Conservation (phyloP, 2,888 invertebrate genomes). For the Podabrus alpinus region DNA sequence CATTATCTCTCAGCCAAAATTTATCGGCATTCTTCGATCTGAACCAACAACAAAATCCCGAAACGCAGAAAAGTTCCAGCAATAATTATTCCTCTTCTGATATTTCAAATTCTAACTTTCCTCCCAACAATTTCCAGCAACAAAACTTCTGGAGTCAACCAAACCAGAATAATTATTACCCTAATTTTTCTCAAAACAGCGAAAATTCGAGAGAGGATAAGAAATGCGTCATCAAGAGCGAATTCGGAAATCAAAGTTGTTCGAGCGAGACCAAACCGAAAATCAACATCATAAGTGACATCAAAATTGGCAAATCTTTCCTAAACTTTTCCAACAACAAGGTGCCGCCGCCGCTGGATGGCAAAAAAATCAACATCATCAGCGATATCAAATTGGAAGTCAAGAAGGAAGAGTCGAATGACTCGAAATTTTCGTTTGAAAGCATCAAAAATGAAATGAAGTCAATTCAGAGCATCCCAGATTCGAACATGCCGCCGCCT, state of each 20-base stretch:
- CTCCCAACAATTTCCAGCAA: slow-evolving; percentile 27
- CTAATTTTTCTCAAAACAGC: slow-evolving; percentile 46
- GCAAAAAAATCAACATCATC: slow-evolving; percentile 52
- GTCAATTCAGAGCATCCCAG: neutral
- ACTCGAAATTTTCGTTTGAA: slow-evolving; percentile 45
- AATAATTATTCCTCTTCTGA: slow-evolving; percentile 2
- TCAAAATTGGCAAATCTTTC: slow-evolving; percentile 48
- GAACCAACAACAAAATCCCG: slow-evolving; percentile 26
- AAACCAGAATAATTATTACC: slow-evolving; percentile 10
- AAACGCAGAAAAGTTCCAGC: slow-evolving; percentile 8
- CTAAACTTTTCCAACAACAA: slow-evolving; percentile 38
- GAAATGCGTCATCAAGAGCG: slow-evolving; percentile 39
- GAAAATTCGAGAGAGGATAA: slow-evolving; percentile 36
- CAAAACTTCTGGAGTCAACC: slow-evolving; percentile 18
- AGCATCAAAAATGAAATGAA: slow-evolving; percentile 31
- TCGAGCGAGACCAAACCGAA: slow-evolving; percentile 51
- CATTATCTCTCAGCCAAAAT: neutral
- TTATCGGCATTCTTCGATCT: neutral
- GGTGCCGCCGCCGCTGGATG: slow-evolving; percentile 31
- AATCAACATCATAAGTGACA: slow-evolving; percentile 55
- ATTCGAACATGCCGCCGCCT: slow-evolving; percentile 33
- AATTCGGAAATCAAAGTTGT: slow-evolving; percentile 41
- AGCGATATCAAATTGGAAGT: slow-evolving; percentile 54
- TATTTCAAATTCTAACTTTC: slow-evolving; percentile 11
- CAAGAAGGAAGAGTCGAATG: slow-evolving; percentile 55